These are phyloP conservation scores for Dolichotis patagonum DNA, from an alignment of 2,113 vertebrate species.

Conservation along the genomic window DNA sequence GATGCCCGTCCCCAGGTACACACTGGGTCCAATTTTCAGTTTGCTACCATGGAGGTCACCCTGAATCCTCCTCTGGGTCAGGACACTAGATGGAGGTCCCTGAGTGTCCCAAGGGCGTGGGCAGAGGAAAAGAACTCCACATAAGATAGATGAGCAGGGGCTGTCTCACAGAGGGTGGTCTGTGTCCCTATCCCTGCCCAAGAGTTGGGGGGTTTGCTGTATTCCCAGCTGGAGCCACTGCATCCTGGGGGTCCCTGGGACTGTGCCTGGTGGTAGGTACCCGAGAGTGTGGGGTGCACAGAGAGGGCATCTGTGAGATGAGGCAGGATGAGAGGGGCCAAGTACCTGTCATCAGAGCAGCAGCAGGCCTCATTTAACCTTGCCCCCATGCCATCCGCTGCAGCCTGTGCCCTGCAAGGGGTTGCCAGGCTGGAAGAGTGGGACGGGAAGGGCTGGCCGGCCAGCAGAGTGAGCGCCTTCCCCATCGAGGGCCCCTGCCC, in stretches of 20 bases:
- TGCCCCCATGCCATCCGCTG: not conserved
- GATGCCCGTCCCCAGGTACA: not conserved
- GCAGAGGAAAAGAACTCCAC: not conserved
- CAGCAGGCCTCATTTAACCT: not conserved
- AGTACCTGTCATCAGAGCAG: not conserved
- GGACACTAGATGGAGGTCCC: not conserved
- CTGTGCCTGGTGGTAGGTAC: not conserved
- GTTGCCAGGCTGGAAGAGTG: not conserved
- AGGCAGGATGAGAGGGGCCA: not conserved
- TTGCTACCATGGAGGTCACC: not conserved
- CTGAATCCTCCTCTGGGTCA: not conserved
- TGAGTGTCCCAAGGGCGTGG: not conserved
- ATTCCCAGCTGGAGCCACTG: not conserved
- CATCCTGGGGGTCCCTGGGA: not conserved
- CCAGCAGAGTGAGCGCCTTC: not conserved
- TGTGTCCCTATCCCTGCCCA: not conserved
- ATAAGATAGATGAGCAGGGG: not conserved
- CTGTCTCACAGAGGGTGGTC: not conserved
- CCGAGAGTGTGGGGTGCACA: not conserved
- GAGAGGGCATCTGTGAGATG: not conserved
- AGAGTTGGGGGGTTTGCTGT: not conserved
- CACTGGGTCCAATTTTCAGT: not conserved
- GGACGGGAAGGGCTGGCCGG: not conserved
- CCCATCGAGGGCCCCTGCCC: rapidly evolving
- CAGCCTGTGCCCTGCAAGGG: not conserved